phyloP scores from a whole-genome alignment of 2,797 vertebrate genomes.

The Petrocephalus schoutedeni region DNA sequence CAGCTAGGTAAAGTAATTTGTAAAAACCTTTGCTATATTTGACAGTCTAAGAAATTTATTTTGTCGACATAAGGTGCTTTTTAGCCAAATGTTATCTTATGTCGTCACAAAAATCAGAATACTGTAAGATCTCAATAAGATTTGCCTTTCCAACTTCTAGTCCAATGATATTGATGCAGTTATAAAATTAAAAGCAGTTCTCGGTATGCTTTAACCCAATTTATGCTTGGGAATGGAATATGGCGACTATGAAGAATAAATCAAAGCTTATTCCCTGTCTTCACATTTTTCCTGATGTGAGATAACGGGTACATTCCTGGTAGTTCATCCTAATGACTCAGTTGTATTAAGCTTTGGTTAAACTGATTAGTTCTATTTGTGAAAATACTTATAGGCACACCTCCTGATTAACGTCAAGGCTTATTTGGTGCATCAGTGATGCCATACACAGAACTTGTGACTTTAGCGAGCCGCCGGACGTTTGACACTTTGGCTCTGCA shows the following conservation, averaged over 20 bases:
- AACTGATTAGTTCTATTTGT: not conserved
- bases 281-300: conserved; percentile 11
- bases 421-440: not conserved
- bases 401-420: not conserved
- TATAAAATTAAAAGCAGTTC: conserved; percentile 16
- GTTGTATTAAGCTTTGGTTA: not conserved
- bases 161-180: not conserved
- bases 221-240: conserved; percentile 18
- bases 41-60: conserved; percentile 7
- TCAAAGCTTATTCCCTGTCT: not conserved
- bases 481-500: not conserved
- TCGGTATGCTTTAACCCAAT: conserved; percentile 1
- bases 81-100: not conserved
- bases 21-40: not conserved
- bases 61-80: not conserved
- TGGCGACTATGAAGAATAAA: not conserved
- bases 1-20: not conserved
- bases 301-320: not conserved
- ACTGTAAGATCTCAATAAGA: not conserved
- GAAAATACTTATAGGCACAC: not conserved
- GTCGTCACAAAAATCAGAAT: conserved; percentile 4
- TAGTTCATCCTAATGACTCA: not conserved
- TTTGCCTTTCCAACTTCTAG: not conserved
- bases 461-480: not conserved
- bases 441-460: not conserved